Percentiles rank a stretch among this genome's conserved stretches.
Conservation (phyloP, 2,888 invertebrate genomes). For the Pristionchus entomophagus region DNA sequence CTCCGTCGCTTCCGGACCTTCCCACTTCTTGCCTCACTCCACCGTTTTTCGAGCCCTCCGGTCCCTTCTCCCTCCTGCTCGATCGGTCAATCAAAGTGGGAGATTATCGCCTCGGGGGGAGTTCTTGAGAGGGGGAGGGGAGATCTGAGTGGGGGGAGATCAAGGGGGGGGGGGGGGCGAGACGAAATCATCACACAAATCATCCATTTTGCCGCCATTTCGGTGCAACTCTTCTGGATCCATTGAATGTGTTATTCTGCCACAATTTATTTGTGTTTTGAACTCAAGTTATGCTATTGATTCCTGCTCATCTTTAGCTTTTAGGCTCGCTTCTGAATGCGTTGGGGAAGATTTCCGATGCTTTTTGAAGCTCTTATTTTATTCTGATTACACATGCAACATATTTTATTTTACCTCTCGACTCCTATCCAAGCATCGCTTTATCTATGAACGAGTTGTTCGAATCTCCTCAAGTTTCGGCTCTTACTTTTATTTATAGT, state of each 20-base stretch:
- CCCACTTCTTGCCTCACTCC: neutral
- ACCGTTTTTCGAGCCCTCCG: neutral
- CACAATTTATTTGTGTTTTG: no score
- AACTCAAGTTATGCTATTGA: no score
- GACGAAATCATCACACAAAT: conserved; percentile 33
- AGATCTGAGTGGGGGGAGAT: conserved; percentile 6
- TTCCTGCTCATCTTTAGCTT: neutral
- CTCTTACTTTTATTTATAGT: neutral
- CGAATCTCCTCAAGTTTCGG: neutral
- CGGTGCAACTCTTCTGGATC: no score
- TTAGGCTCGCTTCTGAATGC: no score
- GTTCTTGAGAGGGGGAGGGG: neutral
- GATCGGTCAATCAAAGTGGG: conserved; percentile 38
- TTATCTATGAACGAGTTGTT: no score
- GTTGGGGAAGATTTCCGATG: no score
- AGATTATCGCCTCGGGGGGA: conserved; percentile 51
- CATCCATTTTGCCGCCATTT: no score
- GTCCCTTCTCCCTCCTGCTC: conserved; percentile 12
- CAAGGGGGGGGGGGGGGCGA: neutral
- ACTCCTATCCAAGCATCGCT: no score
- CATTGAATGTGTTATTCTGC: no score
- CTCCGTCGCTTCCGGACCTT: conserved; percentile 11
- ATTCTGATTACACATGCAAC: neutral
- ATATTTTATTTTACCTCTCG: neutral
- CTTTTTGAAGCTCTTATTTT: neutral